Conservation (phyloP, 2,797 vertebrate genomes). For the Melanitta fusca region DNA sequence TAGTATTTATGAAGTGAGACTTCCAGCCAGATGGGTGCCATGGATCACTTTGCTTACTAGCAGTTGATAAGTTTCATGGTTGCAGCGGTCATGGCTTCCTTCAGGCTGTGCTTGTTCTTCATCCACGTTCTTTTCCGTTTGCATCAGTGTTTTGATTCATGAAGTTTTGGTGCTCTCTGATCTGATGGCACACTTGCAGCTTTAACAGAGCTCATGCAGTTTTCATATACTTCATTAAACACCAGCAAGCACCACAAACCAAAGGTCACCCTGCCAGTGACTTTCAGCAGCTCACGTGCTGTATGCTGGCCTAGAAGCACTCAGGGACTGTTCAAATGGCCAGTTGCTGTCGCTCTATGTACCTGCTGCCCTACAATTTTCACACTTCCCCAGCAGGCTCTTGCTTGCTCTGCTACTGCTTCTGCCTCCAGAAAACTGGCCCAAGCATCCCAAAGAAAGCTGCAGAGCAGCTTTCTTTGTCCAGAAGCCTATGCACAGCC, state of each 20-base stretch:
- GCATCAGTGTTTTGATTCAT: background rate
- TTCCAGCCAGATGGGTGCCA: background rate
- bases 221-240: background rate
- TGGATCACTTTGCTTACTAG: background rate
- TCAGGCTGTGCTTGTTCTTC: background rate
- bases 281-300: background rate
- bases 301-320: background rate
- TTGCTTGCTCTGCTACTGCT: background rate
- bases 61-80: background rate
- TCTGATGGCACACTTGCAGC: background rate
- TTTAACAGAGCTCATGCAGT: background rate
- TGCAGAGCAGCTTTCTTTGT: too few species aligned
- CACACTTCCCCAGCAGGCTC: background rate
- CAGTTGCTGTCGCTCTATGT: background rate
- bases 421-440: background rate
- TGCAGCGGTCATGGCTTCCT: background rate
- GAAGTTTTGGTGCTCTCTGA: background rate
- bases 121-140: background rate
- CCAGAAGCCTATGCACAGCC: background rate
- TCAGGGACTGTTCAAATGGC: accelerated
- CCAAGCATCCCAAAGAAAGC: too few species aligned
- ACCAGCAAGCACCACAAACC: background rate
- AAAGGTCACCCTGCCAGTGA: accelerated
- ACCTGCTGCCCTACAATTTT: background rate
- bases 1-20: background rate